These are phyloP conservation scores for Acrocephalus kingi DNA, from an alignment of 2,113 vertebrate species.

Conservation along the genomic window DNA sequence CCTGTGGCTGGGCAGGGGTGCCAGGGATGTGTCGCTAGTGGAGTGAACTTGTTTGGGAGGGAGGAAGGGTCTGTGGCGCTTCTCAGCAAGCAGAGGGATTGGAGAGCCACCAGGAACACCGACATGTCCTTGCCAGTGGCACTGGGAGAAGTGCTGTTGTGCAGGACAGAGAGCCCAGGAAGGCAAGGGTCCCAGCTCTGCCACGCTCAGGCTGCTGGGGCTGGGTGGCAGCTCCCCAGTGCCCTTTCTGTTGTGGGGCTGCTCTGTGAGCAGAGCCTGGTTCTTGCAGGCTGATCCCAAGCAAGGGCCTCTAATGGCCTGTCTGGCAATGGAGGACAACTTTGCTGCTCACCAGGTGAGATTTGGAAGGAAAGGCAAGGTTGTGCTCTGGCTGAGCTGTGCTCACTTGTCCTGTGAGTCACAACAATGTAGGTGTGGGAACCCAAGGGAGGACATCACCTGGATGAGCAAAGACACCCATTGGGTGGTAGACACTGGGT, in stretches of 20 bases:
- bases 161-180: not conserved
- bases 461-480: accelerated
- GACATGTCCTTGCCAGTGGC: accelerated
- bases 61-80: not conserved
- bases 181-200: not conserved
- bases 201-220: accelerated
- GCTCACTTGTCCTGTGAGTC: not conserved
- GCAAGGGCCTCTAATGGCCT: not conserved
- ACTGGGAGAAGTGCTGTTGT: not conserved
- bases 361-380: not conserved
- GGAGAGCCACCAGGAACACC: not conserved
- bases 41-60: not conserved
- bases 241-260: not conserved
- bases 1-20: not conserved
- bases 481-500: not conserved
- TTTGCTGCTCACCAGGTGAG: not conserved
- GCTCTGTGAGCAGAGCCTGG: not conserved
- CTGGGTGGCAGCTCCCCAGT: not conserved
- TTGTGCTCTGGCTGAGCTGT: not conserved
- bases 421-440: not conserved
- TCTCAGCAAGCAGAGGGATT: not conserved
- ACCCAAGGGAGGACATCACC: not conserved
- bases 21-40: accelerated
- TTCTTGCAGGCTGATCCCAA: not conserved
- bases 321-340: accelerated